Conservation (phyloP, 2,888 invertebrate species). For the Calliphora vomitoria region DNA sequence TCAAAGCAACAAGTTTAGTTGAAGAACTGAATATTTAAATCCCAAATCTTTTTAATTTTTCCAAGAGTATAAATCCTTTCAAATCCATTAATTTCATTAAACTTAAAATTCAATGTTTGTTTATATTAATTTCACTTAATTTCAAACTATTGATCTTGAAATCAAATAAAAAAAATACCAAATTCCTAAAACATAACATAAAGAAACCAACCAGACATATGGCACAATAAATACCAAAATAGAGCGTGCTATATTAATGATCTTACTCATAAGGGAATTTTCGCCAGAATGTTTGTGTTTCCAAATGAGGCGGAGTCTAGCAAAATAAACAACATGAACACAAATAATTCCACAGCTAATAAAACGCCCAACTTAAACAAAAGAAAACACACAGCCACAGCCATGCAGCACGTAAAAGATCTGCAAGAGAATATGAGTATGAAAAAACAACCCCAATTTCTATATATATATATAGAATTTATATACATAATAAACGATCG, state of each 20-base stretch:
- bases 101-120: conserved; percentile 11
- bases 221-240: conserved; percentile 54
- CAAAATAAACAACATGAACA: conserved; percentile 46
- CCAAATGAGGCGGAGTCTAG: conserved; percentile 72
- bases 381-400: conserved; percentile 29
- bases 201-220: conserved; percentile 28
- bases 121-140: neutral
- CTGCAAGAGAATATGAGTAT: neutral
- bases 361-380: conserved; percentile 62
- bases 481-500: neutral
- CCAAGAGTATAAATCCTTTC: too few relatives aligned
- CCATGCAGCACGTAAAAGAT: neutral
- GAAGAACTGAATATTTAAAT: too few relatives aligned
- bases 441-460: conserved; percentile 41
- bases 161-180: conserved; percentile 3
- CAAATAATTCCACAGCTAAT: conserved; percentile 55
- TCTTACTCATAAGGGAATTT: neutral
- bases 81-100: neutral
- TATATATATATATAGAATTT: neutral
- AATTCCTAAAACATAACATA: neutral
- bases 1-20: too few relatives aligned
- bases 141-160: conserved; percentile 37
- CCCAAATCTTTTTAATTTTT: too few relatives aligned
- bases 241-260: conserved; percentile 45
- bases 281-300: conserved; percentile 21